These are phyloP conservation scores for Bubo bubo DNA, from an alignment of 2,113 vertebrate genomes.

Conservation along the genomic window DNA sequence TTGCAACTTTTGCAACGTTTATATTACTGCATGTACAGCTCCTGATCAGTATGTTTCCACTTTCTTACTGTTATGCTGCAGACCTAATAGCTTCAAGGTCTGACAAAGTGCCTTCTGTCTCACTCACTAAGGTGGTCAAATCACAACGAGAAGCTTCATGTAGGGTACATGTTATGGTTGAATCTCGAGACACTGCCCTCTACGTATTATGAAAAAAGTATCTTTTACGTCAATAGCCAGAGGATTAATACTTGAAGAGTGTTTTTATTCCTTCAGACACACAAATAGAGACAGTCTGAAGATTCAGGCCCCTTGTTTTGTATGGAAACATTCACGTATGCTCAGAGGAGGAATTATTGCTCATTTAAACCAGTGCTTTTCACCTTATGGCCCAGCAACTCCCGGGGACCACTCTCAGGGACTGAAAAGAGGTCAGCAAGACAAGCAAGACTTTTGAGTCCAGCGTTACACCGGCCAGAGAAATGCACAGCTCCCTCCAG, in stretches of 20 bases:
- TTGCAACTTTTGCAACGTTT: too few relatives aligned
- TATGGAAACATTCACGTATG: neutral
- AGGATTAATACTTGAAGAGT: rapidly evolving
- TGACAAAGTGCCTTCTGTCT: rapidly evolving
- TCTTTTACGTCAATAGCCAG: rapidly evolving
- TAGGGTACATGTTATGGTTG: rapidly evolving
- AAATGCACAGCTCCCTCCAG: neutral
- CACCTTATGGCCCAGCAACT: neutral
- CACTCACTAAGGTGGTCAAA: neutral
- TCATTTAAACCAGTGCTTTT: neutral
- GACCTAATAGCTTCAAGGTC: neutral
- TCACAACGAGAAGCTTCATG: neutral
- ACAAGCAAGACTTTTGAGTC: neutral
- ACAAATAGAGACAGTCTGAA: neutral
- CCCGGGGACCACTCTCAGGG: neutral
- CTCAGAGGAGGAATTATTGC: neutral
- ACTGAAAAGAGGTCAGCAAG: neutral
- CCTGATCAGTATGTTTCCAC: rapidly evolving
- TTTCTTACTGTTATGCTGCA: neutral
- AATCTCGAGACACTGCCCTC: neutral
- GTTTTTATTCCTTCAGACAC: neutral
- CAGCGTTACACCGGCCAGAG: neutral
- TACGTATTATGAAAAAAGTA: neutral
- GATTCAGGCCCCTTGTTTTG: rapidly evolving
- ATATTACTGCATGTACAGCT: rapidly evolving